Evolutionary conservation across 1,140 invertebrate genomes (phyloP).

Genomic region (Drosophila orosa): DNA sequence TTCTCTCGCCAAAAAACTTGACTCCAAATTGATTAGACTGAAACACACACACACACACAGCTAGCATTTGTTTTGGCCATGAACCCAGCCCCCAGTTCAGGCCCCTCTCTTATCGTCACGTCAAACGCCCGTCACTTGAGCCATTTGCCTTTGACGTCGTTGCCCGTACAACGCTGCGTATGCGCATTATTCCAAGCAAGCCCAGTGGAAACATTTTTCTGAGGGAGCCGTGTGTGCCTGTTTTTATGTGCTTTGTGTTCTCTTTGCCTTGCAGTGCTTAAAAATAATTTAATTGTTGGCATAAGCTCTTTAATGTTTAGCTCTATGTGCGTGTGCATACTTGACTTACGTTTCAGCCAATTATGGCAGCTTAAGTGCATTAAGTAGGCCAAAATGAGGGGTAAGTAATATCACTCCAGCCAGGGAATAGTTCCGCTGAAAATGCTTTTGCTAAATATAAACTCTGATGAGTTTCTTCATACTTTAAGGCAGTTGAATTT

Average conservation of each 20-base stretch:
- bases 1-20: constrained; percentile 21
- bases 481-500: neutral
- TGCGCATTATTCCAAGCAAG: constrained; percentile 70
- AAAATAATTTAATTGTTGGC: constrained; percentile 80
- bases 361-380: constrained; percentile 46
- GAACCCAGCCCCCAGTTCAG: constrained; percentile 19
- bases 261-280: constrained; percentile 55
- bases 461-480: neutral
- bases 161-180: constrained; percentile 64
- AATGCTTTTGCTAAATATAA: neutral
- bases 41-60: constrained; percentile 23
- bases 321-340: constrained; percentile 4
- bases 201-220: constrained; percentile 62
- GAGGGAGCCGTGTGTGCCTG: constrained; percentile 19
- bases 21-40: constrained; percentile 64
- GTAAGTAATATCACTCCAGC: too few species aligned
- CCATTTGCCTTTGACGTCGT: constrained; percentile 57
- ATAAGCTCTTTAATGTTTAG: constrained; percentile 72
- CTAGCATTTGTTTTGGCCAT: constrained; percentile 36
- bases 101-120: neutral
- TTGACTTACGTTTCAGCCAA: constrained; percentile 62
- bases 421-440: neutral
- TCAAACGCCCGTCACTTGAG: constrained; percentile 57
- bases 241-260: constrained; percentile 41
- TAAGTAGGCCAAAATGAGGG: constrained; percentile 9